A percentile compares a stretch with the other conserved stretches of the same genome.
Evolutionary conservation across 2,888 invertebrate genomes (phyloP).

Genomic region (Amblyjoppa proteus): DNA sequence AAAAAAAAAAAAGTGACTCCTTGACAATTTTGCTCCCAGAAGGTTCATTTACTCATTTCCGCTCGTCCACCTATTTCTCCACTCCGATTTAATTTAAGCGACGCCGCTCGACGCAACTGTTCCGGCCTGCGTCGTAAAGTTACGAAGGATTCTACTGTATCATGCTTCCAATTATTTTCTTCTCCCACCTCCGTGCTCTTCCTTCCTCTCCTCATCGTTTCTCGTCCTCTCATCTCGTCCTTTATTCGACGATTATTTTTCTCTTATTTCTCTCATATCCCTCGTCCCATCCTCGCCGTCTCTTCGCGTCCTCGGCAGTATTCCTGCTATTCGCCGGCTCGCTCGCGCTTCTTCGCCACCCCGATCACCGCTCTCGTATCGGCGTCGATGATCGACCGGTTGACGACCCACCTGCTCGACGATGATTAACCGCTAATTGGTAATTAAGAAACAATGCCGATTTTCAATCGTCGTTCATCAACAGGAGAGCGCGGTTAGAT

Average conservation of each 20-base stretch:
- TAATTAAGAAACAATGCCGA: slow-evolving; percentile 70
- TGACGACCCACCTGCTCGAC: slow-evolving; percentile 67
- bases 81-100: not conserved
- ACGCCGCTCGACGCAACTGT: not conserved
- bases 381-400: slow-evolving; percentile 67
- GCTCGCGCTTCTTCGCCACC: slow-evolving; percentile 52
- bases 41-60: no score
- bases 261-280: slow-evolving; percentile 52
- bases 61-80: no score
- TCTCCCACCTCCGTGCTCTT: slow-evolving; percentile 41
- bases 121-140: not conserved
- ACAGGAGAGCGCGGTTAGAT: slow-evolving; percentile 41
- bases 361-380: slow-evolving; percentile 63
- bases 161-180: slow-evolving; percentile 64
- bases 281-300: slow-evolving; percentile 56
- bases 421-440: slow-evolving; percentile 70
- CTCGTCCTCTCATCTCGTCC: slow-evolving; percentile 63
- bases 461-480: slow-evolving; percentile 70
- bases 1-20: no score
- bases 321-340: slow-evolving; percentile 62
- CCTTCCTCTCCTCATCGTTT: slow-evolving; percentile 48
- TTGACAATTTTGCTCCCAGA: no score
- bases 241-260: slow-evolving; percentile 61
- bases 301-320: slow-evolving; percentile 59
- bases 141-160: slow-evolving; percentile 47